Evolutionary conservation across 2,797 vertebrate genomes (phyloP), one percentile per base, ranked within the genome.

Genomic region (Danio jaintianensis): DNA sequence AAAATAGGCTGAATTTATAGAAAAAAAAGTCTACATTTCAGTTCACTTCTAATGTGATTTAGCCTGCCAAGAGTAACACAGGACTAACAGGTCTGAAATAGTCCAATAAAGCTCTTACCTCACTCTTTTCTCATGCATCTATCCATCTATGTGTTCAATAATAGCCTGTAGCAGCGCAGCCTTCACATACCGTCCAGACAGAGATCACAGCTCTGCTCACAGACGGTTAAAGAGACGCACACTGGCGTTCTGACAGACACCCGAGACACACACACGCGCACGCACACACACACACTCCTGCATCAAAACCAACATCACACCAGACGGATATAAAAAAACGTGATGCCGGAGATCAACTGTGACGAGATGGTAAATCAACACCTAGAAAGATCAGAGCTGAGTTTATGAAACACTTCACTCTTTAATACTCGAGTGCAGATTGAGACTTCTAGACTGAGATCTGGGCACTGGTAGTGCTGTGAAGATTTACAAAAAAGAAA

Each of bases 31-130:
- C 1, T 2, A 45, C 8, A 43, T 20, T 45, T 1, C 11, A 66
- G n/a, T 22, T 20, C 43, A 29, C 0, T 6, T 2, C 43, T 36
- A 16, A 6, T 45, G 18, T 67, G 20, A 20, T 18, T 6, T 45
- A 76, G 47, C 8, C n/a, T 40, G 1, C 48, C 67, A 12, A 69
- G 29, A 53, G 15, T 13, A 22, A 36, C 15, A 45, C 6, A 53
- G 53, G 36, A 75, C 59, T 10, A 29, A 47, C 20, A 2, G 20
- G 50, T 36, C 22, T 48, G 20, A 10, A 61, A 58, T 58, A 1
- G 29, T 9, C 77, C 86, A 68, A 93, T 92, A 93, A 80, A 91
- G 90, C 84, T 82, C 88, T 92, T 84, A 91, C 90, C 86, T 92
- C 91, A 93, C 88, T 87, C 89, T 78, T 82, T 86, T 86, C 82